Percentiles rank a stretch among this genome's conserved stretches.
Conservation (phyloP, 2,888 invertebrate species). For the Tachina fera region DNA sequence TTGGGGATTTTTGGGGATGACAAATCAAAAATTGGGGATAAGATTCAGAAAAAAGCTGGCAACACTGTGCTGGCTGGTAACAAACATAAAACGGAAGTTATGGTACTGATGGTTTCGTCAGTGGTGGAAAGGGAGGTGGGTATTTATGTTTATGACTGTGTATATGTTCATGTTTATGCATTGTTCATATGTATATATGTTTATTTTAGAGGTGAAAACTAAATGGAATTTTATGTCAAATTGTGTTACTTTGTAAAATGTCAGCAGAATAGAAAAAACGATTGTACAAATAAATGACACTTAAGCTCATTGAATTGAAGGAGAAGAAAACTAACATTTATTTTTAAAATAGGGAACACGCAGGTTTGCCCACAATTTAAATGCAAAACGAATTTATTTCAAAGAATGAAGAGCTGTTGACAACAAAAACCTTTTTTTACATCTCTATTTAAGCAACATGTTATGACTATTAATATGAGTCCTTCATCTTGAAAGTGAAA, state of each 20-base stretch:
- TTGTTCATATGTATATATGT: not conserved
- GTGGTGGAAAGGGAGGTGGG: not conserved
- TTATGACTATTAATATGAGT: no score
- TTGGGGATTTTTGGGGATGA: no score
- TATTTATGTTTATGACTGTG: not conserved
- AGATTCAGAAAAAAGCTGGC: no score
- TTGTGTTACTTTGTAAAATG: constrained; percentile 6
- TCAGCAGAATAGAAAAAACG: not conserved
- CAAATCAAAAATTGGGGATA: no score
- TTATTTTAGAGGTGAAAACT: not conserved
- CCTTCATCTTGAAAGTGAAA: no score
- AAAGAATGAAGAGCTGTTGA: not conserved
- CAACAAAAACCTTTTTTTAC: no score
- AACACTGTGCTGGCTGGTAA: not conserved
- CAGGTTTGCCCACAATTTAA: not conserved
- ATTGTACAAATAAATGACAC: not conserved
- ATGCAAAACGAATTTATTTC: not conserved
- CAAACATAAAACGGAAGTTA: constrained; percentile 8
- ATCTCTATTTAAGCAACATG: no score
- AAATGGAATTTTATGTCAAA: constrained; percentile 13
- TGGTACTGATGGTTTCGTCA: not conserved
- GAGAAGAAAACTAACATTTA: not conserved
- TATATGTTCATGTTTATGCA: not conserved
- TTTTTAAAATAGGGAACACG: not conserved
- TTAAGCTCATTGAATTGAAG: not conserved